A percentile compares a stretch with the other conserved stretches of the same genome.
These are phyloP conservation scores for Prionailurus viverrinus DNA, from an alignment of 2,113 vertebrate genomes.

Conservation along the genomic window DNA sequence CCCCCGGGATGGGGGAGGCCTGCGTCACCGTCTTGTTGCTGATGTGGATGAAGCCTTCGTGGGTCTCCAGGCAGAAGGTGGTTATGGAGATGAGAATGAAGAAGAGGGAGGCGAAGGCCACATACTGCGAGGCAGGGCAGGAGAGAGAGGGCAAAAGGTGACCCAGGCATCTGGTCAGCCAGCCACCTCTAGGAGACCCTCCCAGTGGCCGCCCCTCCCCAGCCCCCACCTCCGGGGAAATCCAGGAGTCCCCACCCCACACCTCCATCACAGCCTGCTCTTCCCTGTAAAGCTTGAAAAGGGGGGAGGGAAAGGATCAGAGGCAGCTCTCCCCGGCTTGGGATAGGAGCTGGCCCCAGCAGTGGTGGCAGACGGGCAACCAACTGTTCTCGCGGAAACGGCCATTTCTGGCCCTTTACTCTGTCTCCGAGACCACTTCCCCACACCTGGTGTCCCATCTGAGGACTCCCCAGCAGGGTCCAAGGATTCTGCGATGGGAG, in stretches of 20 bases:
- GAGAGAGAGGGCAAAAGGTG: constrained; percentile 2
- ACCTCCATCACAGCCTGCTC: neutral
- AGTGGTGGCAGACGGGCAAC: neutral
- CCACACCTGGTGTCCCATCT: neutral
- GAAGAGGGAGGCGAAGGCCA: constrained; percentile 93
- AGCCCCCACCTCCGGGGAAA: neutral
- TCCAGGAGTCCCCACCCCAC: too few species aligned
- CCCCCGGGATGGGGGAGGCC: constrained; percentile 80
- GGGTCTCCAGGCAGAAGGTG: constrained; percentile 99
- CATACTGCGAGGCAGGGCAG: constrained; percentile 88
- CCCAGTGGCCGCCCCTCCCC: neutral
- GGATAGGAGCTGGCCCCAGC: neutral
- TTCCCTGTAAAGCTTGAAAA: neutral
- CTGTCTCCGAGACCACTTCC: neutral
- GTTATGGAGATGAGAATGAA: constrained; percentile 99
- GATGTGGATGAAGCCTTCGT: constrained; percentile 97
- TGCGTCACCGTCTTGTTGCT: constrained; percentile 94
- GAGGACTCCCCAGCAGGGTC: neutral
- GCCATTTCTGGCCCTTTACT: neutral
- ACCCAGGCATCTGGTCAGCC: neutral
- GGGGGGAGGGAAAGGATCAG: neutral
- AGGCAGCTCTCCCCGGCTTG: neutral
- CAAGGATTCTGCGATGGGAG: neutral
- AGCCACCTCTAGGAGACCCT: neutral
- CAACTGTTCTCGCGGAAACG: neutral